These are phyloP conservation scores for Falco biarmicus DNA, from an alignment of 2,797 vertebrate genomes.

Conservation along the genomic window DNA sequence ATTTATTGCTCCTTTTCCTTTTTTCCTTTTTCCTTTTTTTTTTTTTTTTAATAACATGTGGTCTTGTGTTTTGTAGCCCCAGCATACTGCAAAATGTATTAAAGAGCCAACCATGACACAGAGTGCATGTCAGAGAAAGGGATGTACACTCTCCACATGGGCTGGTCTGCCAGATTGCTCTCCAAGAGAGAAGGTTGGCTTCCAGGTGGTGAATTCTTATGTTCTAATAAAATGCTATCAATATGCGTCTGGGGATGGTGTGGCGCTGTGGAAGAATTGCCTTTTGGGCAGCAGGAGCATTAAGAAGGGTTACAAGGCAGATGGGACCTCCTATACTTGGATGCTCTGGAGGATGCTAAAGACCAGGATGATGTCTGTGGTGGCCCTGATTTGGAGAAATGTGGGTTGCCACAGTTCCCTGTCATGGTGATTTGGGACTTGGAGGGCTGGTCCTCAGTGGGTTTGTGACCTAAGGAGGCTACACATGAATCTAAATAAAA, in stretches of 20 bases:
- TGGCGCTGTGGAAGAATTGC: not conserved
- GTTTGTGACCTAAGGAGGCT: not conserved
- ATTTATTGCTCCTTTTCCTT: not conserved
- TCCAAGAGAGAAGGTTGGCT: not conserved
- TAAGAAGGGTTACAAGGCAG: not conserved
- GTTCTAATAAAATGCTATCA: not conserved
- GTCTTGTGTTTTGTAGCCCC: not conserved
- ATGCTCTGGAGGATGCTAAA: not conserved
- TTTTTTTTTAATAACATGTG: no score
- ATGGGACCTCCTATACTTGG: accelerated
- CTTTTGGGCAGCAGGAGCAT: not conserved
- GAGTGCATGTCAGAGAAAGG: not conserved
- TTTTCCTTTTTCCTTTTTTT: not conserved
- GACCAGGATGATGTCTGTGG: accelerated
- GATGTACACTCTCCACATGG: accelerated
- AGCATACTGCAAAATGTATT: not conserved
- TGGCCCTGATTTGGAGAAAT: not conserved
- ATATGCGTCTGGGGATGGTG: accelerated
- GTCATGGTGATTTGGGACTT: not conserved
- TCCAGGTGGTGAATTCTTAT: not conserved
- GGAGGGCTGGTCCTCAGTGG: not conserved
- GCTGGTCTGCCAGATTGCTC: not conserved
- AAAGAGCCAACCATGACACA: not conserved
- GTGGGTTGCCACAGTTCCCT: not conserved
- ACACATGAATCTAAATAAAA: not conserved